Conservation (phyloP, 2,113 vertebrate genomes). For the Xiphorhynchus elegans region DNA sequence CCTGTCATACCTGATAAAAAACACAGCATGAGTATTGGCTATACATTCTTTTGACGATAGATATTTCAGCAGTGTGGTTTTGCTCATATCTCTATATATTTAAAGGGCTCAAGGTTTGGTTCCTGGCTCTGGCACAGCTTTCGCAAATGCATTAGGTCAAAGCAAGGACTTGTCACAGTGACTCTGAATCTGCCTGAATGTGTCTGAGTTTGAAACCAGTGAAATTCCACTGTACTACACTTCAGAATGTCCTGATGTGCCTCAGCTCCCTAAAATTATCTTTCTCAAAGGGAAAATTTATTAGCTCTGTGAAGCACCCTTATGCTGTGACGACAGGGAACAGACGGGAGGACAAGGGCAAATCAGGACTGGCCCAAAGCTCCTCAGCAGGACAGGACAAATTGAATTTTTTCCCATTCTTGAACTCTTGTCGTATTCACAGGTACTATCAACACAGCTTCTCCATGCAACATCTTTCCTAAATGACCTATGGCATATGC, state of each 20-base stretch:
- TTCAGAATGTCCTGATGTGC: neutral
- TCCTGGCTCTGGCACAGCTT: neutral
- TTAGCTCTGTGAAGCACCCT: neutral
- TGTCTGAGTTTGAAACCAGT: neutral
- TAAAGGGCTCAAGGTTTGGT: neutral
- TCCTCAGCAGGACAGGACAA: neutral
- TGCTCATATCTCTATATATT: neutral
- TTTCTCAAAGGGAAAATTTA: neutral
- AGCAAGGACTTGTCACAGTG: neutral
- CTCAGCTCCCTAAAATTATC: slow-evolving; percentile 36
- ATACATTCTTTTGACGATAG: neutral
- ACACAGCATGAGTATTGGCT: neutral
- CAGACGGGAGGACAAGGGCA: neutral
- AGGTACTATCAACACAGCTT: neutral
- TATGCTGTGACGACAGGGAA: slow-evolving; percentile 1
- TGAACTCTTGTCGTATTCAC: neutral
- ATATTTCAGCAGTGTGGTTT: neutral
- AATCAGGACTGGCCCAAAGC: neutral
- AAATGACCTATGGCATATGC: neutral
- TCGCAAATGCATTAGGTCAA: neutral
- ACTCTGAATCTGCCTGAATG: neutral
- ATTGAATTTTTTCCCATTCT: neutral
- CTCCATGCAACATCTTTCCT: neutral
- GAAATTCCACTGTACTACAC: neutral
- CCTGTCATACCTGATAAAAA: neutral